Conservation (phyloP, 2,113 vertebrate genomes). For the Galbula dea region DNA sequence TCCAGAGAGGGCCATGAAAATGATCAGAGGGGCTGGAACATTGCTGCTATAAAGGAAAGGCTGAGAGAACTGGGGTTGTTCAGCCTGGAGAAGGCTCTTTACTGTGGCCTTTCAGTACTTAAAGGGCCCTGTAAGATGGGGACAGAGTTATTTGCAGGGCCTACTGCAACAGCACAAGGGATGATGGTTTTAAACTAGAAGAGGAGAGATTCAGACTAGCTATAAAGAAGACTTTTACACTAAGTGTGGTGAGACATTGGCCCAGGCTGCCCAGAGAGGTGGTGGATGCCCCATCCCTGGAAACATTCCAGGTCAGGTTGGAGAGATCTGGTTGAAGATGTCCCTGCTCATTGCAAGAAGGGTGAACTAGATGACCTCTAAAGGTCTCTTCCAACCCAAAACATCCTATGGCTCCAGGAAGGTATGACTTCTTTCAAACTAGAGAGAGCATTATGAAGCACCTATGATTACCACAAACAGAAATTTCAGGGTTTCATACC, state of each 20-base stretch:
- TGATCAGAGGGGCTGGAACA: background rate
- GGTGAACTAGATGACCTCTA: background rate
- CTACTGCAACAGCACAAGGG: background rate
- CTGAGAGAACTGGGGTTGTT: background rate
- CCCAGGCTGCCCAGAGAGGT: background rate
- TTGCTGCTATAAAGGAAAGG: background rate
- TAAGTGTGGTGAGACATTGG: background rate
- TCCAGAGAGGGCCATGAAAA: background rate
- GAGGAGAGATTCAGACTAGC: background rate
- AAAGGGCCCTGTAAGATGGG: background rate
- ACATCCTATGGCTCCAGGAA: background rate
- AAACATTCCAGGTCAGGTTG: background rate
- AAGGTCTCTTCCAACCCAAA: background rate
- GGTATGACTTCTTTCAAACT: background rate
- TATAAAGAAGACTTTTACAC: background rate
- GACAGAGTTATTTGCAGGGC: background rate
- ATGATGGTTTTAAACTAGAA: background rate
- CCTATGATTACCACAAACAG: background rate
- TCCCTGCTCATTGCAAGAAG: background rate
- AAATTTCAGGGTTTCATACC: constrained; percentile 74
- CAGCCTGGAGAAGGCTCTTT: background rate
- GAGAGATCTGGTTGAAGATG: background rate
- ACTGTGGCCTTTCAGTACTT: background rate
- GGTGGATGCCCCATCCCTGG: background rate
- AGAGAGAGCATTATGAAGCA: background rate